These are phyloP conservation scores for Tolypeutes matacus DNA, from an alignment of 2,797 vertebrate species.

Conservation along the genomic window DNA sequence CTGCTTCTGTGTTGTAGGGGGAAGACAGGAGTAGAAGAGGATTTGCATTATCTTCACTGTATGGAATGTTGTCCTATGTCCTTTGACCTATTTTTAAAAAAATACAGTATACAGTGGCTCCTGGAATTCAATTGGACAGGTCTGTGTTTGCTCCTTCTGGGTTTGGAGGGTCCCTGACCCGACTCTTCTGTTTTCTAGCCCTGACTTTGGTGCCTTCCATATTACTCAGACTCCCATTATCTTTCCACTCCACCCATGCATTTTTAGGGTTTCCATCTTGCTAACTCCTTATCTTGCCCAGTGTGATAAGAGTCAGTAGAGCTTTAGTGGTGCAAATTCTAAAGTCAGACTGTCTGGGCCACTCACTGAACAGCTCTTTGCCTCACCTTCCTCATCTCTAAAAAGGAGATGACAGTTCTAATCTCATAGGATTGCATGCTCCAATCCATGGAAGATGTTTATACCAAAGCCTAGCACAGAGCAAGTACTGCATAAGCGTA, in stretches of 20 bases:
- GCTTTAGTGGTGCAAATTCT: not conserved
- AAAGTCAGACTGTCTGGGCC: not conserved
- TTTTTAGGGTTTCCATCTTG: not conserved
- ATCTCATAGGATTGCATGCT: not conserved
- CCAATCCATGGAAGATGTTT: not conserved
- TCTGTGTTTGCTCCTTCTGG: not conserved
- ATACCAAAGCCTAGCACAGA: not conserved
- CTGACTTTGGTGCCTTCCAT: not conserved
- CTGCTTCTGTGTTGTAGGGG: not conserved
- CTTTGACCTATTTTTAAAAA: not conserved
- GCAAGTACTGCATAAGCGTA: fast-evolving
- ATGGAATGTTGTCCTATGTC: not conserved
- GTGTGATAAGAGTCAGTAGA: not conserved
- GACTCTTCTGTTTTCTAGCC: not conserved
- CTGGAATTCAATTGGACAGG: too few species aligned
- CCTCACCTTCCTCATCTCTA: not conserved
- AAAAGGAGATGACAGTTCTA: not conserved
- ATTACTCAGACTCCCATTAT: too few species aligned
- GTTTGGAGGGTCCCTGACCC: not conserved
- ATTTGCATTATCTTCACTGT: too few species aligned
- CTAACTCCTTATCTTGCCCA: too few species aligned
- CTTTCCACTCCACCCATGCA: not conserved
- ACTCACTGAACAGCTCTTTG: not conserved
- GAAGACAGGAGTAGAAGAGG: not conserved
- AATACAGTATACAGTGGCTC: not conserved